Percentiles rank a stretch among this genome's conserved stretches.
Conservation (phyloP, 2,797 vertebrate genomes). For the Megalops cyprinoides region DNA sequence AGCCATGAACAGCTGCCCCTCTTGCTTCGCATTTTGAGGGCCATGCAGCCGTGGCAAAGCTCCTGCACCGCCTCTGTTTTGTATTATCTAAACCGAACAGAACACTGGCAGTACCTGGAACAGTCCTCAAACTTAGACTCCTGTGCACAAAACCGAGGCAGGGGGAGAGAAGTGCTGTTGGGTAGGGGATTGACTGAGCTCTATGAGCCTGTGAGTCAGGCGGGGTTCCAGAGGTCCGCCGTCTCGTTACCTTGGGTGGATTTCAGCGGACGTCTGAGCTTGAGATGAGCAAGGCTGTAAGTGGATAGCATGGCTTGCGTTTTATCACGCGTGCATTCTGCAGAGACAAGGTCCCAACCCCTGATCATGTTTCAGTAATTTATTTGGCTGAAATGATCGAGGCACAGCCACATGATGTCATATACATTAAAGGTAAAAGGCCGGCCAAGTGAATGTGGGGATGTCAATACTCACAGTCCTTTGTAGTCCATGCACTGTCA, state of each 20-base stretch:
- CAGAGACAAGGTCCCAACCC: neutral
- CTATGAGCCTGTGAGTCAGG: neutral
- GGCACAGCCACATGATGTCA: neutral
- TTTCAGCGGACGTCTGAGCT: neutral
- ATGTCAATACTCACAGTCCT: neutral
- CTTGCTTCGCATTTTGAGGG: neutral
- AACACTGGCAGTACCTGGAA: neutral
- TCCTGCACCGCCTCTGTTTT: neutral
- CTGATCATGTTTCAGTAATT: neutral
- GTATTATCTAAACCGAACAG: neutral
- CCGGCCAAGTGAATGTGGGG: neutral
- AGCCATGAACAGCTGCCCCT: neutral
- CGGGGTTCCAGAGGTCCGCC: neutral
- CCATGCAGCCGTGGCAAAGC: neutral
- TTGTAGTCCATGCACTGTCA: neutral
- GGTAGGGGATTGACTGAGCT: neutral
- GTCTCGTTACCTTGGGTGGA: too few species aligned
- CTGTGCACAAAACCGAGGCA: neutral
- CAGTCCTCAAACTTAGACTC: neutral
- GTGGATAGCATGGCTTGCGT: neutral
- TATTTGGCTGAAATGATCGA: neutral
- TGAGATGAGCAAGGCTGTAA: neutral
- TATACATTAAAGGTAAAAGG: neutral
- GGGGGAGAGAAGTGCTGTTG: neutral
- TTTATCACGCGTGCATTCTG: neutral